Conservation (phyloP, 2,797 vertebrate genomes). For the Falco columbarius region DNA sequence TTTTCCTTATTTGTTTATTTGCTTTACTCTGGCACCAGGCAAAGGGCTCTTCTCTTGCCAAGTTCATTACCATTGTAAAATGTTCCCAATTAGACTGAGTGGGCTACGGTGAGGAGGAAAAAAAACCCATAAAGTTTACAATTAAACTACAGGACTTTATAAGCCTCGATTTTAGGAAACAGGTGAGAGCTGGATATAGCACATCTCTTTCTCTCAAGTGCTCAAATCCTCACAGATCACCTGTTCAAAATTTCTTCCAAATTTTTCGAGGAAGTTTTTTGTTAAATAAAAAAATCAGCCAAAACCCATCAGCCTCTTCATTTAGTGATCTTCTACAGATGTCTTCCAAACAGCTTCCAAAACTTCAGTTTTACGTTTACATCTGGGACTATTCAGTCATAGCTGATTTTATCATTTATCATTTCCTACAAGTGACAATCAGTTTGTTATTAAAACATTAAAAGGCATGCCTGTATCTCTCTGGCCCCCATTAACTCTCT, state of each 20-base stretch:
- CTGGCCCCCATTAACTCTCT: background rate
- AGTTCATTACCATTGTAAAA: slow-evolving; percentile 70
- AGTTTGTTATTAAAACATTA: background rate
- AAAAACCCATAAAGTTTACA: background rate
- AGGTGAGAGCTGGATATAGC: background rate
- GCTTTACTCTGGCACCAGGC: slow-evolving; percentile 66
- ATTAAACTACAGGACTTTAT: background rate
- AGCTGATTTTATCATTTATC: background rate
- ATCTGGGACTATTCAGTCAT: background rate
- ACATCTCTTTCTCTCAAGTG: background rate
- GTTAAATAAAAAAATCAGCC: background rate
- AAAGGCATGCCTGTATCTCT: background rate
- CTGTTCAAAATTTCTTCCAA: background rate
- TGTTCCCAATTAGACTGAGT: slow-evolving; percentile 50
- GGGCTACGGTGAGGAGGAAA: background rate
- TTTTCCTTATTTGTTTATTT: slow-evolving; percentile 72
- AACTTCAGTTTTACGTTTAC: background rate
- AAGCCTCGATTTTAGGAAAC: background rate
- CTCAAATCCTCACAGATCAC: background rate
- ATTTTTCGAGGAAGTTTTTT: background rate
- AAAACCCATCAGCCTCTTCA: background rate
- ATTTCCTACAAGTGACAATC: background rate
- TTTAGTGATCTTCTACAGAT: background rate
- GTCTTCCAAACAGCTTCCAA: background rate
- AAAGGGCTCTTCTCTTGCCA: slow-evolving; percentile 56